Evolutionary conservation across 2,888 invertebrate genomes (phyloP).

Genomic region (Apamea monoglypha): DNA sequence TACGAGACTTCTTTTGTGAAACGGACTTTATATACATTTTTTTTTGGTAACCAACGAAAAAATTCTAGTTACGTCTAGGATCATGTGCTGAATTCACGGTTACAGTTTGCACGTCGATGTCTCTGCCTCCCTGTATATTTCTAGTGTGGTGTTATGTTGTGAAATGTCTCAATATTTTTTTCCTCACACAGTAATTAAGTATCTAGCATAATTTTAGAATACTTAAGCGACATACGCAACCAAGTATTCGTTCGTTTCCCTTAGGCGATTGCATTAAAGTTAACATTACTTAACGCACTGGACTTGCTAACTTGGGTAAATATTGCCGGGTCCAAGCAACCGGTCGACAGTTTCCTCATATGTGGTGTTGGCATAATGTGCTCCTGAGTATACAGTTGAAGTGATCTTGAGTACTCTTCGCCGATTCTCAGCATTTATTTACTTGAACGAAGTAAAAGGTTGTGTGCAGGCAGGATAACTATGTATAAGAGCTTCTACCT

Average conservation of each 20-base stretch:
- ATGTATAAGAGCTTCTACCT: not conserved
- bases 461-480: not conserved
- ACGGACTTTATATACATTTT: too few species aligned
- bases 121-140: not conserved
- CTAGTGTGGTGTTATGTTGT: not conserved
- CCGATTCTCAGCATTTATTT: not conserved
- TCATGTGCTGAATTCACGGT: too few species aligned
- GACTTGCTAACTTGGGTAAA: conserved; percentile 41
- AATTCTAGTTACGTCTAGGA: too few species aligned
- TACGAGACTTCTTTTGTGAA: too few species aligned
- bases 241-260: conserved; percentile 46
- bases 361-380: conserved; percentile 20
- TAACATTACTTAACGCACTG: conserved; percentile 55
- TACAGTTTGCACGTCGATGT: not conserved
- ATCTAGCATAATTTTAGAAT: conserved; percentile 30
- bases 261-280: conserved; percentile 53
- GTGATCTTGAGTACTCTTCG: conserved; percentile 22
- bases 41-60: too few species aligned
- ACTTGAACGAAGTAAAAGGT: not conserved
- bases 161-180: conserved; percentile 23
- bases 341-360: conserved; percentile 56
- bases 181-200: conserved; percentile 33
- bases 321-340: conserved; percentile 52
- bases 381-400: conserved; percentile 11
- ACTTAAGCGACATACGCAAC: conserved; percentile 39